Evolutionary conservation across 2,113 vertebrate species (phyloP), one percentile per base, ranked within the genome.

Genomic region (Catharus fuscescens): DNA sequence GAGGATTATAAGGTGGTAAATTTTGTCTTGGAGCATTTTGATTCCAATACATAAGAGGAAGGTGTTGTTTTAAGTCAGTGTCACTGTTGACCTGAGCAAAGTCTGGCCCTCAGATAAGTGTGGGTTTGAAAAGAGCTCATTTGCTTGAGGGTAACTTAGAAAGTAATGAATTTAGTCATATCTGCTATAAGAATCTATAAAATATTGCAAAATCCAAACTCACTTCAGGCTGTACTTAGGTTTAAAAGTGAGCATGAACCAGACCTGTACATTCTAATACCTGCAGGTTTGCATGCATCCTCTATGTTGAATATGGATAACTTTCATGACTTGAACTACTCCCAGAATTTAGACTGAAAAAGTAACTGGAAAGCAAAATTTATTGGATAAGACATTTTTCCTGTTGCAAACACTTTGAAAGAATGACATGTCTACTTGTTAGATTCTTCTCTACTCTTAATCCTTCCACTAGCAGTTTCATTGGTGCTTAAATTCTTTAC

Each of bases 1-100:
- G 66, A 59, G n/a, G 26, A 60, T 66, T 64, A 36, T 10, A 84
- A 5, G 45, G 7, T 62, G 52, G 47, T 87, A 79, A 93, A 86
- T 93, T 94, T 92, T 87, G 20, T 70, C 80, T 72, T 60, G 88
- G 38, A 94, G 65, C 67, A 61, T 81, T 92, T 88, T 89, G 23
- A 93, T 82, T 86, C 54, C 56, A 45, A 38, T 32, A 32, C 20
- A 52, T 25, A 45, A 32, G 56, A 74, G 86, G 54, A 90, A 70
- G 4, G 2, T 8, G 12, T 77, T 77, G 44, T 57, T 84, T 79
- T 69, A 50, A 80, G 16, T 48, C 52, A 80, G 12, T 53, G 48
- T 52, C 50, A 52, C 29, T 70, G 25, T 32, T 80, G 42, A 64
- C 47, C 54, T 34, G 34, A 80, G 28, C 29, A 79, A 74, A 92